Conservation (phyloP, 2,113 vertebrate species). For the Pygoscelis adeliae region DNA sequence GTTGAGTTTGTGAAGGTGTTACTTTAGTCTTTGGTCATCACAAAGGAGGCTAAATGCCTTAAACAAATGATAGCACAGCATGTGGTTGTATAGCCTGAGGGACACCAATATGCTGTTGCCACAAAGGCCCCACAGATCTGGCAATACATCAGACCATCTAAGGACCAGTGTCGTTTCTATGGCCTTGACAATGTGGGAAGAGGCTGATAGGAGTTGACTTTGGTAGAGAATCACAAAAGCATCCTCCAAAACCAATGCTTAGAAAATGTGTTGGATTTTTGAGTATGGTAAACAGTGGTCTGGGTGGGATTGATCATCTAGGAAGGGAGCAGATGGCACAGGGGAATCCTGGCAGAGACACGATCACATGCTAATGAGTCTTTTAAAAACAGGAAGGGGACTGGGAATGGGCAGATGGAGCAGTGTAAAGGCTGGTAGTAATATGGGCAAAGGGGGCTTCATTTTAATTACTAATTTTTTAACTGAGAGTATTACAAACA, state of each 20-base stretch:
- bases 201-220: background rate
- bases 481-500: constrained; percentile 20
- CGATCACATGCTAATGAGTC: constrained; percentile 38
- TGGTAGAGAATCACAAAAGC: background rate
- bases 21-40: background rate
- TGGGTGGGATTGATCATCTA: background rate
- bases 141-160: background rate
- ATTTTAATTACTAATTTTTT: constrained; percentile 64
- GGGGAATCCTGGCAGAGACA: constrained; percentile 42
- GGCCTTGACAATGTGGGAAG: background rate
- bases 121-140: background rate
- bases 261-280: background rate
- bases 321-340: constrained; percentile 44
- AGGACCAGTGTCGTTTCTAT: background rate
- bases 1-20: background rate
- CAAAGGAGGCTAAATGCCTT: background rate
- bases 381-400: constrained; percentile 14
- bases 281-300: background rate
- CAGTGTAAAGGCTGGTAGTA: constrained; percentile 1
- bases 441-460: constrained; percentile 11
- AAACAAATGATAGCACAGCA: background rate
- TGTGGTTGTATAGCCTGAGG: background rate
- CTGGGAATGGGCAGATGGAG: constrained; percentile 54
- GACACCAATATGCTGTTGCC: background rate
- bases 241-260: background rate